These are phyloP conservation scores for Bedellia somnulentella DNA, from an alignment of 2,888 invertebrate species.

Conservation along the genomic window DNA sequence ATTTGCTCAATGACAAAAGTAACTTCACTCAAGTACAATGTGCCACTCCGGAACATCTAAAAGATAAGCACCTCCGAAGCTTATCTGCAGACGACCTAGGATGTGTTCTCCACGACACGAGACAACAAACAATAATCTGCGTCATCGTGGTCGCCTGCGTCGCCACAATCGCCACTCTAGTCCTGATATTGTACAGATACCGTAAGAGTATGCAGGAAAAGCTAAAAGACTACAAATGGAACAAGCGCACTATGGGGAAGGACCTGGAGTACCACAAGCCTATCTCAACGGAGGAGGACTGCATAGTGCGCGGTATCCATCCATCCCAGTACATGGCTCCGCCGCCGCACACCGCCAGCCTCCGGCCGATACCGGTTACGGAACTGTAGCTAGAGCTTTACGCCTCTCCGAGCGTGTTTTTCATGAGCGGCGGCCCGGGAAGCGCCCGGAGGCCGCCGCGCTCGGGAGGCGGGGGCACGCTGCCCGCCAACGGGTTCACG, in stretches of 20 bases:
- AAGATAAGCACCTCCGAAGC: constrained; percentile 67
- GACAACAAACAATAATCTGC: constrained; percentile 78
- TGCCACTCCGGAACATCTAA: constrained; percentile 70
- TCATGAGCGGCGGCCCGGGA: constrained; percentile 67
- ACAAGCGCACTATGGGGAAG: constrained; percentile 72
- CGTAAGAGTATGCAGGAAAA: constrained; percentile 79
- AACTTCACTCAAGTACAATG: constrained; percentile 75
- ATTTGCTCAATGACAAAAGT: constrained; percentile 67
- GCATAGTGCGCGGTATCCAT: constrained; percentile 70
- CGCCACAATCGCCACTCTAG: constrained; percentile 70
- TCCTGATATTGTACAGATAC: constrained; percentile 76
- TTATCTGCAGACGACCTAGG: constrained; percentile 78
- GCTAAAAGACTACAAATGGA: constrained; percentile 81
- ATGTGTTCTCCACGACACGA: constrained; percentile 77
- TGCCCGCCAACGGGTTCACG: constrained; percentile 74
- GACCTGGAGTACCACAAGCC: constrained; percentile 90
- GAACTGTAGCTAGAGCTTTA: constrained; percentile 96
- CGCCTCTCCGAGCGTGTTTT: constrained; percentile 84
- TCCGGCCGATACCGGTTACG: constrained; percentile 80
- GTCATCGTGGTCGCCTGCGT: constrained; percentile 74
- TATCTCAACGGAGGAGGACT: constrained; percentile 82
- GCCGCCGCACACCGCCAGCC: constrained; percentile 51
- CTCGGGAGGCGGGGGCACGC: constrained; percentile 63
- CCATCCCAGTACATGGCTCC: constrained; percentile 55
- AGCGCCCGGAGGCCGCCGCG: constrained; percentile 50